Percentiles rank a stretch among this genome's conserved stretches.
These are phyloP conservation scores for Chaetodon auriga DNA, from an alignment of 2,113 vertebrate genomes.

Conservation along the genomic window DNA sequence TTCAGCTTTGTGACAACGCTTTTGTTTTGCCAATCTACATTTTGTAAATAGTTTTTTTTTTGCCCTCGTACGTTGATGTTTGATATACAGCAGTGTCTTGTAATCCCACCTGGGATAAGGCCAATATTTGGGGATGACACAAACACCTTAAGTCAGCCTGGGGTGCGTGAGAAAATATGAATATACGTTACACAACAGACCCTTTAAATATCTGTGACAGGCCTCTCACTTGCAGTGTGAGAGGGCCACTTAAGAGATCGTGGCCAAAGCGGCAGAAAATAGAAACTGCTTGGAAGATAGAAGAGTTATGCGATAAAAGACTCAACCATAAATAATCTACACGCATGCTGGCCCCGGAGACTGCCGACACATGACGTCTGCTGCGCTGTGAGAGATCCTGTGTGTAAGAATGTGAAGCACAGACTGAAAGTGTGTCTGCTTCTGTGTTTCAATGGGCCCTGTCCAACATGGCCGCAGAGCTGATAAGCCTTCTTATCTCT, in stretches of 20 bases:
- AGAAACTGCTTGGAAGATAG: slow-evolving; percentile 33
- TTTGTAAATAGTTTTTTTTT: too few species aligned
- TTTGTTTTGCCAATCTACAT: too few species aligned
- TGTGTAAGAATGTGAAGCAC: slow-evolving; percentile 53
- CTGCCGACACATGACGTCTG: slow-evolving; percentile 8
- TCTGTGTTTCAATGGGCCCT: slow-evolving; percentile 10
- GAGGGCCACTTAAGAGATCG: neutral
- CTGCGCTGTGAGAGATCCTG: neutral
- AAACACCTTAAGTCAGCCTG: too few species aligned
- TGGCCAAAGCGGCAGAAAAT: slow-evolving; percentile 44
- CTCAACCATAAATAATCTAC: slow-evolving; percentile 43
- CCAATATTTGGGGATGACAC: neutral
- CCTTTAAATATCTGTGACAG: slow-evolving; percentile 5
- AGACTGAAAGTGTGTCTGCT: slow-evolving; percentile 11
- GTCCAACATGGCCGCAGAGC: slow-evolving; percentile 51
- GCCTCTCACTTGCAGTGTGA: neutral
- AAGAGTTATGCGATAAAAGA: slow-evolving; percentile 21
- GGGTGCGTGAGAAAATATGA: neutral
- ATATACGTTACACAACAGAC: neutral
- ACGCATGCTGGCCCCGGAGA: neutral
- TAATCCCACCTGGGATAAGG: neutral
- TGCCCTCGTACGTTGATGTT: too few species aligned
- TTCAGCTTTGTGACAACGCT: too few species aligned
- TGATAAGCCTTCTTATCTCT: slow-evolving; percentile 71
- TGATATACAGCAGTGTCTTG: neutral